These are phyloP conservation scores for Carpatolechia fugitivella DNA, from an alignment of 2,888 invertebrate species.

Conservation along the genomic window DNA sequence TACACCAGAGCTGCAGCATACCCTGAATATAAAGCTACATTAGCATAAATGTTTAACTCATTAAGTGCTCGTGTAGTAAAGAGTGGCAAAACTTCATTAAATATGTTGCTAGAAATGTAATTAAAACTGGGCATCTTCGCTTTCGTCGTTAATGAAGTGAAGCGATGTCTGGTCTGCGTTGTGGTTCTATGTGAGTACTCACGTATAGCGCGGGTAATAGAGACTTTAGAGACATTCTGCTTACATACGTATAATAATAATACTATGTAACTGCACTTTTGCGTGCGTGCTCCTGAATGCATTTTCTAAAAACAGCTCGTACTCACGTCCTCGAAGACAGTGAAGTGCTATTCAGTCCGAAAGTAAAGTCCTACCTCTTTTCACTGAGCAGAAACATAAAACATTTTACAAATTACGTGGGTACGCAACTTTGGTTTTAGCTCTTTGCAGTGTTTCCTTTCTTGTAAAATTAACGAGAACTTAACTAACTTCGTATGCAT, in stretches of 20 bases:
- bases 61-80: neutral
- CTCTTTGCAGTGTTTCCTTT: constrained; percentile 7
- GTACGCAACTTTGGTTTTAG: constrained; percentile 7
- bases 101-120: neutral
- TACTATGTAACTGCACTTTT: constrained; percentile 24
- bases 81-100: neutral
- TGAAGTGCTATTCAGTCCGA: constrained; percentile 30
- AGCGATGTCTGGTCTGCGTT: no score
- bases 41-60: constrained; percentile 2
- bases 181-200: constrained; percentile 3
- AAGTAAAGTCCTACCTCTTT: constrained; percentile 22
- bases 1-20: constrained; percentile 4
- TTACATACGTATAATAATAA: constrained; percentile 11
- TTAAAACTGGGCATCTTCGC: constrained; percentile 4
- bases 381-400: constrained; percentile 20
- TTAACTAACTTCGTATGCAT: constrained; percentile 37
- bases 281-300: constrained; percentile 65
- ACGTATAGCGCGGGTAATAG: constrained; percentile 1
- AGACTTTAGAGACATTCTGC: constrained; percentile 2
- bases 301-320: constrained; percentile 51
- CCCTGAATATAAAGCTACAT: constrained; percentile 2
- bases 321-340: constrained; percentile 42
- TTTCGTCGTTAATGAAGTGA: constrained; percentile 10
- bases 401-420: constrained; percentile 18
- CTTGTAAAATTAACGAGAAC: constrained; percentile 26